Base-by-base conservation (phyloP, 2,113 vertebrate genomes). In the Irena cyanogastra region DNA sequence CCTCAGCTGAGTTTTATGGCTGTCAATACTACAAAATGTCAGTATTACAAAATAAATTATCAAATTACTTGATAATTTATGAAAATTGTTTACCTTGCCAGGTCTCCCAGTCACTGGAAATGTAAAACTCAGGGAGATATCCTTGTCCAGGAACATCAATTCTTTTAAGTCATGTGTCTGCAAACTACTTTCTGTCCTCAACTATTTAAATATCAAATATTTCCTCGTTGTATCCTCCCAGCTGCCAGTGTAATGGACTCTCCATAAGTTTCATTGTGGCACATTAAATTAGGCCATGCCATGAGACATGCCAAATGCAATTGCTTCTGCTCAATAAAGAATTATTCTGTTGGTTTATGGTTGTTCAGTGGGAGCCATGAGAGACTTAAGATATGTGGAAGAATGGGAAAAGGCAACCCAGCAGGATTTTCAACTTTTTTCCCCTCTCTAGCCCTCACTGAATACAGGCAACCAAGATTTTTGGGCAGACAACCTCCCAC, bases 91-190 rank as follows among this genome's bases (percentile, higher is more conserved):
- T 79, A 41, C 20, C 7, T 63, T 54, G 11, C 0, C 8, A 82
- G 15, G 19, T 41, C 13, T 57, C 42, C 41, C 47, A 9, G 5
- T 9, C 16, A 35, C 10, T 47, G 16, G 2, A 30, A 47, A 8
- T 21, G 5, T 27, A 41, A 70, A 85, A 50, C 13, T 41, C 6
- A 0, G 26, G 7, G 41, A 53, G 5, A 28, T 30, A 10, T 49
- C n/a, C 35, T 83, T 39, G 18, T 23, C 11, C 37, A 70, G 60
- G 20, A 19, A 5, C 10, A 7, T 0, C 3, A 86, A 5, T 17
- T 63, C 42, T 45, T 87, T 42, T 57, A 65, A 57, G 10, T 4
- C 3, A 30, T 0, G 0, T 6, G 4, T 13, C 41, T 75, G 28
- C 2, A 54, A 88, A 79, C 15, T 42, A 5, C 27, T 54, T 79